Evolutionary conservation across 1,140 invertebrate species (phyloP), one percentile per base, ranked within the genome.

Genomic region (Trichomalopsis sarcophagae): DNA sequence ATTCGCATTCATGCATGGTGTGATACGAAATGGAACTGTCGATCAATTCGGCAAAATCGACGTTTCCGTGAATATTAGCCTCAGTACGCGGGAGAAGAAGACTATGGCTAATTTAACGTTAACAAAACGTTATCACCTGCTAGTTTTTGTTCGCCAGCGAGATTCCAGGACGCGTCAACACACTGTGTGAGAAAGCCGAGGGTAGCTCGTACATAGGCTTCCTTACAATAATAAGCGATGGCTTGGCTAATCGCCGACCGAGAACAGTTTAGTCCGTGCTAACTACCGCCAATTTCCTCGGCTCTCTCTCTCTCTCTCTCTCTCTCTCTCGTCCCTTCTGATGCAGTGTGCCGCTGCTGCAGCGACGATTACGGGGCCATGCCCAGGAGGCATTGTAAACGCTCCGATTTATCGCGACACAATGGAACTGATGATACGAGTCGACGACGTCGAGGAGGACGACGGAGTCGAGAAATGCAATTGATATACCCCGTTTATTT

Each of bases 401-500:
- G 77, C 36, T 66, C n/a, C 71, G 78, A 81, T 81, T 84, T 84
- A 76, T 81, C 84, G 66, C 23, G 55, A 74, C 23, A 85, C 84
- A 85, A 85, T 85, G 62, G 84, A 73, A 76, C 79, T 85, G 79
- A 84, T 75, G 69, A 84, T 80, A 84, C 69, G 14, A 36, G 66
- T n/a, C 50, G 44, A 1, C 44, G 50, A 75, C 71, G 27, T 5
- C 50, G 73, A 66, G 44, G 10, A 75, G 30, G 50, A n/a, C n/a
- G 23, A 10, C 73, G 5, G 50, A 21, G 50, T 47, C 55, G 17
- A 23, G 11, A 68, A 84, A 76, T 85, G 66, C 84, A 69, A 86
- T 82, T 82, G 84, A 86, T 82, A 86, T 73, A 76, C 44, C 17
- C 44, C 74, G 21, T 78, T 86, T 78, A 82, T 86, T 86, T 86